Conservation (phyloP, 2,888 invertebrate species). For the Ypsolopha scabrella region DNA sequence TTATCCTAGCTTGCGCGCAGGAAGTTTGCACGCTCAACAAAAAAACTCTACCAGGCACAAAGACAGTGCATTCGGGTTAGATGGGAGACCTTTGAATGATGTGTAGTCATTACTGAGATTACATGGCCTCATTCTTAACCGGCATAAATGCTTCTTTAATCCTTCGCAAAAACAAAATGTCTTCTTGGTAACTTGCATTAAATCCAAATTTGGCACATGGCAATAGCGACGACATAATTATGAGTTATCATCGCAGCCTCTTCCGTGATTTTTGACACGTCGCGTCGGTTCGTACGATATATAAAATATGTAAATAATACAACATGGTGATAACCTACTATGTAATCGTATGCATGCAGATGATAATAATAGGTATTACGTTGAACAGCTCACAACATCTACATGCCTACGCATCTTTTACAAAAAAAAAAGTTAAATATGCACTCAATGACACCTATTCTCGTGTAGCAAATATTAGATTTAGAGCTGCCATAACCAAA, state of each 20-base stretch:
- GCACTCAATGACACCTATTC: too few species aligned
- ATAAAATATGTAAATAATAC: too few species aligned
- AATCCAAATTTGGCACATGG: slow-evolving; percentile 15
- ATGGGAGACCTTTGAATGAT: slow-evolving; percentile 20
- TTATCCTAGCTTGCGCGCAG: slow-evolving; percentile 38
- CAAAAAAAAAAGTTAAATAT: too few species aligned
- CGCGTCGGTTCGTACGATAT: neutral
- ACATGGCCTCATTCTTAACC: slow-evolving; percentile 11
- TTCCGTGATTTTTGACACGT: slow-evolving; percentile 24
- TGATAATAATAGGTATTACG: neutral
- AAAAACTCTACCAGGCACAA: slow-evolving; percentile 43
- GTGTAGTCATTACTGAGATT: slow-evolving; percentile 47
- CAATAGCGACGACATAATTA: slow-evolving; percentile 13
- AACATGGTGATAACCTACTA: slow-evolving; percentile 9
- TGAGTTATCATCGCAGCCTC: slow-evolving; percentile 12
- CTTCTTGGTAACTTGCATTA: neutral
- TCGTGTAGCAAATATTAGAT: too few species aligned
- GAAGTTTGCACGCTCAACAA: slow-evolving; percentile 44
- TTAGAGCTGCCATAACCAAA: too few species aligned
- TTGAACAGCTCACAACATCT: too few species aligned
- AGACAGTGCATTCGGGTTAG: slow-evolving; percentile 52
- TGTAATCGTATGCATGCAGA: slow-evolving; percentile 1
- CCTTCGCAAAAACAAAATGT: neutral
- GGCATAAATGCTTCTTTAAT: neutral
- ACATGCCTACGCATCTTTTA: too few species aligned